These are phyloP conservation scores for Phylloscopus whistleri DNA, from an alignment of 2,113 vertebrate genomes.

Conservation along the genomic window DNA sequence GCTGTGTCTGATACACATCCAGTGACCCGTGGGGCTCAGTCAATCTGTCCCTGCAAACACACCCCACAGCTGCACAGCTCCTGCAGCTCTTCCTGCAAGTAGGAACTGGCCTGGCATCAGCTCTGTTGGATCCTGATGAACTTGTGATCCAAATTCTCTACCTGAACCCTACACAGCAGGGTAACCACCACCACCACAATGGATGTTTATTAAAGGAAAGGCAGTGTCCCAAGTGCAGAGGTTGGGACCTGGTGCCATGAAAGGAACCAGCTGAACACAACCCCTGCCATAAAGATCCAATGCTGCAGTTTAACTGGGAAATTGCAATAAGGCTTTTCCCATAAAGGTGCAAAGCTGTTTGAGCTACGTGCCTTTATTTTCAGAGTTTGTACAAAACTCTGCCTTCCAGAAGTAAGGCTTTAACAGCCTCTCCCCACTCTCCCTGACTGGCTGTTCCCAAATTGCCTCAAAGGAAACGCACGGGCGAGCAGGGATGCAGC, in stretches of 20 bases:
- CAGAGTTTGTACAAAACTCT: background rate
- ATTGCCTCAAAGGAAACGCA: background rate
- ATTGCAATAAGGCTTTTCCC: background rate
- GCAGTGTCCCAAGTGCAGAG: background rate
- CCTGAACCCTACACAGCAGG: background rate
- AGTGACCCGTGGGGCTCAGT: background rate
- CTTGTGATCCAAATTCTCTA: background rate
- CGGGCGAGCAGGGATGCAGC: background rate
- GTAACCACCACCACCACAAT: background rate
- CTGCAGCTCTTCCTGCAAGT: background rate
- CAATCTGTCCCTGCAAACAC: background rate
- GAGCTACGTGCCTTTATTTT: background rate
- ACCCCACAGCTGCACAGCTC: background rate
- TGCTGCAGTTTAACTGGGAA: background rate
- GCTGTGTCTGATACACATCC: rapidly evolving
- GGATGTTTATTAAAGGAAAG: background rate
- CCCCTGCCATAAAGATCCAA: background rate
- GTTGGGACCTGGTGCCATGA: background rate
- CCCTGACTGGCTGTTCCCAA: background rate
- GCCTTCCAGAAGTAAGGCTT: background rate
- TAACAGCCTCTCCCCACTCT: background rate
- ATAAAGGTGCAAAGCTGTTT: background rate
- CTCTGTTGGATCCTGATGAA: background rate
- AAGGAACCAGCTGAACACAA: background rate
- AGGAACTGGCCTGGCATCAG: background rate